phyloP scores from a whole-genome alignment of 1,140 invertebrate genomes.

The Rhizoglyphus robini region DNA sequence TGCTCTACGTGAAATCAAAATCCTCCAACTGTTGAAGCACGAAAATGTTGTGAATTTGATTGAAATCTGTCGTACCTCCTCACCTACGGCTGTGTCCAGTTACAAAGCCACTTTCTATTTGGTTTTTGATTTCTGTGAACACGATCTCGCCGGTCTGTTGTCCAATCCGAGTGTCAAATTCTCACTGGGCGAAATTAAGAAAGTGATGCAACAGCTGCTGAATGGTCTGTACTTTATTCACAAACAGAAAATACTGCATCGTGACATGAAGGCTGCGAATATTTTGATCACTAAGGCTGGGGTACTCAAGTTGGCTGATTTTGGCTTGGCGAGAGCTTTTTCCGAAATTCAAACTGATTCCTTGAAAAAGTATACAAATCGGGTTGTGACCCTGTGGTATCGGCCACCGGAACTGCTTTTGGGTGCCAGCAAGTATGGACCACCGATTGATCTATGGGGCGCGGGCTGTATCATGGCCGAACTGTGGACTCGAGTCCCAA shows the following conservation, averaged over 20 bases:
- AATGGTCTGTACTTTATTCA: constrained; percentile 96
- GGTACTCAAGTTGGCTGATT: constrained; percentile 78
- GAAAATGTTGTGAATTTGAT: constrained; percentile 95
- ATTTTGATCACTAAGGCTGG: constrained; percentile 94
- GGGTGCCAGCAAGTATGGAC: constrained; percentile 88
- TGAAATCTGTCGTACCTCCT: constrained; percentile 74
- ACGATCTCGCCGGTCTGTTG: constrained; percentile 89
- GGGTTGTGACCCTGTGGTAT: constrained; percentile 94
- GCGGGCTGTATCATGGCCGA: constrained; percentile 77
- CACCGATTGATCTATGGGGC: constrained; percentile 94
- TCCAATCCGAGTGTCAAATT: constrained; percentile 95
- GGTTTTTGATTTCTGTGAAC: constrained; percentile 98
- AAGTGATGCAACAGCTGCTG: constrained; percentile 88
- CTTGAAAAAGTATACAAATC: constrained; percentile 61
- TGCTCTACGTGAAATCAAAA: constrained; percentile 88
- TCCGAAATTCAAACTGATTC: constrained; percentile 41
- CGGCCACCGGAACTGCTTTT: constrained; percentile 73
- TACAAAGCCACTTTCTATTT: constrained; percentile 80
- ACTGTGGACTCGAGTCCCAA: constrained; percentile 81
- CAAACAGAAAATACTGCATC: constrained; percentile 61
- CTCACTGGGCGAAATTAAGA: constrained; percentile 75
- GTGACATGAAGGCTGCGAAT: constrained; percentile 60
- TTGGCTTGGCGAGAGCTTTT: constrained; percentile 78
- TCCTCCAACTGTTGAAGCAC: constrained; percentile 88
- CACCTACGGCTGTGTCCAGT: constrained; percentile 31